A percentile compares a stretch with the other conserved stretches of the same genome.
Evolutionary conservation across 2,113 vertebrate genomes (phyloP).

Genomic region (Hemibagrus wyckioides): DNA sequence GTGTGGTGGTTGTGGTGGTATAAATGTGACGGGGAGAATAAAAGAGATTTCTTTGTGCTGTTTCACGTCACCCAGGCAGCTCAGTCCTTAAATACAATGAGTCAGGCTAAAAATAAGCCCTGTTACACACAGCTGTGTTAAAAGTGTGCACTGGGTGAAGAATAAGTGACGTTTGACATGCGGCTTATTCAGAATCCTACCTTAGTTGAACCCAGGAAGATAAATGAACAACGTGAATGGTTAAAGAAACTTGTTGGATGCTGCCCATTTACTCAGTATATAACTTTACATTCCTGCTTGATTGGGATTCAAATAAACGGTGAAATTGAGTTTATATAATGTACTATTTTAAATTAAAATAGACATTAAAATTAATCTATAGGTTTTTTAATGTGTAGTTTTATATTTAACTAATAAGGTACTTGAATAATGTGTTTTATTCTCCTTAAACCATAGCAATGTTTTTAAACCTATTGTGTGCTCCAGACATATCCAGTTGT

Average conservation of each 20-base stretch:
- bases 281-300: neutral
- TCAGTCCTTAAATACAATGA: conserved; percentile 17
- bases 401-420: neutral
- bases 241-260: neutral
- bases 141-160: neutral
- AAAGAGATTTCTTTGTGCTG: conserved; percentile 1
- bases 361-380: too few relatives aligned
- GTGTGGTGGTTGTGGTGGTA: conserved; percentile 3
- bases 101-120: conserved; percentile 31
- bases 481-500: neutral
- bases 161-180: neutral
- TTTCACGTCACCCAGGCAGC: neutral
- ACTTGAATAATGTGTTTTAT: neutral
- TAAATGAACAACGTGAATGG: neutral
- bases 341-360: too few relatives aligned
- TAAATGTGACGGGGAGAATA: conserved; percentile 11
- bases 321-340: neutral
- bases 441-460: neutral
- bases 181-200: neutral
- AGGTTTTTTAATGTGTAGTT: neutral
- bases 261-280: neutral
- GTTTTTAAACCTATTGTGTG: neutral
- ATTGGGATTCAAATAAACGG: neutral
- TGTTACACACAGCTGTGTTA: conserved; percentile 30
- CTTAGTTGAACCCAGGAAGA: conserved; percentile 2